Base-by-base conservation (phyloP, 2,888 invertebrate species). In the Oegoconia quadripuncta region DNA sequence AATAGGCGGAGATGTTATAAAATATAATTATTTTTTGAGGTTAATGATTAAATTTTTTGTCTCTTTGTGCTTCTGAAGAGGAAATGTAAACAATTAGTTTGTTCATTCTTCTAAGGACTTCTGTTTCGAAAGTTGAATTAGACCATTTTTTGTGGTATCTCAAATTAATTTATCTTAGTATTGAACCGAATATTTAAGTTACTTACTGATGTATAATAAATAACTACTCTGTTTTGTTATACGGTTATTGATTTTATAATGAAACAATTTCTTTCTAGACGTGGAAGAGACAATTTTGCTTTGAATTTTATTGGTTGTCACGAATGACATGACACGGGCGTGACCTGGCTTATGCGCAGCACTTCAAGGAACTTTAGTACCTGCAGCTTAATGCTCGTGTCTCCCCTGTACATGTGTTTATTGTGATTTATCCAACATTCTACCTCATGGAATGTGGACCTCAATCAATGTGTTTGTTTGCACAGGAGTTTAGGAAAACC, bases 1-100 rank as follows among this genome's bases (percentile, higher is more conserved):
- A 87, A 87, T 87, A 86, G 87, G 87, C 86, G 87, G 86, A 65
- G 86, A 55, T 71, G 78, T 79, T 84, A 81, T 84, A 81, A 87
- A 82, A 80, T 80, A 76, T 83, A 83, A 86, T 86, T 83, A 86
- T 78, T 83, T 82, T 76, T 74, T 66, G 64, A 55, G 60, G 71
- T 74, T 81, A 81, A 81, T 77, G 77, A 77, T 73, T 58, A 42
- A 40, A 35, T 50, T 64, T 76, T 82, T 82, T 74, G 40, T 46
- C 41, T 46, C 43, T 52, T 58, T 51, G 46, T 50, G 77, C 73
- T 74, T 68, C 76, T 75, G 73, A 64, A 71, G 58, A 61, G 60
- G 73, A 71, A 66, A 74, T 72, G 77, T 79, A 81, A 83, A 81
- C 79, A 82, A 71, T 78, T 74, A 64, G 58, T 16, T 9, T 13